Percentiles rank a stretch among this genome's conserved stretches.
Evolutionary conservation across 2,888 invertebrate genomes (phyloP).

Genomic region (Ophion obscuratus): DNA sequence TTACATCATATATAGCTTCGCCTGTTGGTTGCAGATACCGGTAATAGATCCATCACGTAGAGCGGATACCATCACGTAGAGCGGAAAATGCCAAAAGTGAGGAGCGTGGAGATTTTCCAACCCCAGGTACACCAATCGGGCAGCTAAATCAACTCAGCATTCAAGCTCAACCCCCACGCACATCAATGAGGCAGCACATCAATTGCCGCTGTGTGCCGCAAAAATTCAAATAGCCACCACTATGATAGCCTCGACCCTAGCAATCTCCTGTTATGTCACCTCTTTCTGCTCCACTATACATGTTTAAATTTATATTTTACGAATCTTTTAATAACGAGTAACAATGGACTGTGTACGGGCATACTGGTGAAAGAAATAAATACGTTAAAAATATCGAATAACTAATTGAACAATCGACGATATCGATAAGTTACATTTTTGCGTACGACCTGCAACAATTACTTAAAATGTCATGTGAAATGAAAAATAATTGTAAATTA

Average conservation of each 20-base stretch:
- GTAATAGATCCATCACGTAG: slow-evolving; percentile 28
- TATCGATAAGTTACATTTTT: slow-evolving; percentile 11
- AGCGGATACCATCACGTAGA: slow-evolving; percentile 4
- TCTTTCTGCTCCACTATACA: slow-evolving; percentile 24
- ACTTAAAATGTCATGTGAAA: slow-evolving; percentile 13
- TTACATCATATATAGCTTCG: slow-evolving; percentile 16
- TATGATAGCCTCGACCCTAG: slow-evolving; percentile 17
- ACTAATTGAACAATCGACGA: slow-evolving; percentile 23
- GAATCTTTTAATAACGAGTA: background rate
- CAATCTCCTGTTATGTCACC: slow-evolving; percentile 26
- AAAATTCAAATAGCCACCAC: slow-evolving; percentile 16
- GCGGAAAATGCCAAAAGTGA: slow-evolving; percentile 31
- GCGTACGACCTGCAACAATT: slow-evolving; percentile 18
- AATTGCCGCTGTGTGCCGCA: slow-evolving; percentile 13
- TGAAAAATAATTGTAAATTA: slow-evolving; percentile 5
- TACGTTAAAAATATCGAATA: slow-evolving; percentile 22
- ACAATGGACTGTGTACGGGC: background rate
- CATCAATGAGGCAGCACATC: slow-evolving; percentile 16
- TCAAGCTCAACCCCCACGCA: no score
- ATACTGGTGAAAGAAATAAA: slow-evolving; percentile 18
- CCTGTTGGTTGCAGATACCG: slow-evolving; percentile 31
- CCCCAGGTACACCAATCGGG: background rate
- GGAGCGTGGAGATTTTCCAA: slow-evolving; percentile 22
- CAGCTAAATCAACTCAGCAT: no score
- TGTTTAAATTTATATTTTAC: slow-evolving; percentile 23